Evolutionary conservation across 2,113 vertebrate species (phyloP).

Genomic region (Periophthalmus modestus): DNA sequence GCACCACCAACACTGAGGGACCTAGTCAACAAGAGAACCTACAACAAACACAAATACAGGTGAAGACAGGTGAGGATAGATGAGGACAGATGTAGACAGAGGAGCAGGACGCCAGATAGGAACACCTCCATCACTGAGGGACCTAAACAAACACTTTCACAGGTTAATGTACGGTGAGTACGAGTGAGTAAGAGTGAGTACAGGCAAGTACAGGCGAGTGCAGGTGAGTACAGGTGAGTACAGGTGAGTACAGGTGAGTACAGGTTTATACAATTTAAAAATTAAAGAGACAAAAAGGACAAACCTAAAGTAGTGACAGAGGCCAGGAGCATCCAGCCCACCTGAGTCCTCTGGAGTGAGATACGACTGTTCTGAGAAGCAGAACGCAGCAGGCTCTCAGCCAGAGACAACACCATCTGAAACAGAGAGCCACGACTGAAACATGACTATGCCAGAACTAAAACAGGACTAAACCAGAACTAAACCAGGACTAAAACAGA

Average conservation of each 20-base stretch:
- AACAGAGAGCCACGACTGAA: not conserved
- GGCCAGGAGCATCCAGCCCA: constrained; percentile 88
- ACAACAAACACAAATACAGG: not conserved
- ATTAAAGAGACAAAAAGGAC: too few species aligned
- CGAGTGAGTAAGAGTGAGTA: too few species aligned
- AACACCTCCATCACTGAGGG: not conserved
- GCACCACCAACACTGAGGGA: too few species aligned
- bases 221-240: too few species aligned
- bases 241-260: too few species aligned
- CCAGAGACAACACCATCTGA: constrained; percentile 85
- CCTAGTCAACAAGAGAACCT: not conserved
- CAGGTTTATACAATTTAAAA: too few species aligned
- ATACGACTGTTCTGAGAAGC: constrained; percentile 89
- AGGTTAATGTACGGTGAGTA: too few species aligned
- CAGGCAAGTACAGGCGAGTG: too few species aligned
- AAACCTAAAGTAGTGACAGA: constrained; percentile 86
- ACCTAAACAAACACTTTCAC: too few species aligned
- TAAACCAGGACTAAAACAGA: constrained; percentile 59
- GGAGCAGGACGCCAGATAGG: too few species aligned
- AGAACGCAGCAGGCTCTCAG: constrained; percentile 89
- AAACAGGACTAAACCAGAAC: too few species aligned
- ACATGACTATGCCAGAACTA: not conserved
- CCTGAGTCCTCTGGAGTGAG: constrained; percentile 87
- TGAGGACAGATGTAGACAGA: too few species aligned
- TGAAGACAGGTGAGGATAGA: not conserved